Conservation (phyloP, 2,888 invertebrate genomes). For the Cenopis cana region DNA sequence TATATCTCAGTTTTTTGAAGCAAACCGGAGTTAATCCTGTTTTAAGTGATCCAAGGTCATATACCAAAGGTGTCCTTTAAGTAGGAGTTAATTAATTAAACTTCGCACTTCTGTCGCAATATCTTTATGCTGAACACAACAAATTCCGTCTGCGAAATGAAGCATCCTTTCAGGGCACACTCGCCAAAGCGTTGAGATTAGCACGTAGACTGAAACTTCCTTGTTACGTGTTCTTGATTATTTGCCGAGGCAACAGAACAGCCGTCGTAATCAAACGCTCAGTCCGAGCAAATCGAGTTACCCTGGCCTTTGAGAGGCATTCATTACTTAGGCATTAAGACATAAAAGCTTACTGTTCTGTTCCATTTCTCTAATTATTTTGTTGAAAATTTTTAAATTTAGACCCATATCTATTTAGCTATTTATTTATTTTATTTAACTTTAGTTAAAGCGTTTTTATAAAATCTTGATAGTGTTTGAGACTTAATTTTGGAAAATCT, state of each 20-base stretch:
- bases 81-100: conserved; percentile 1
- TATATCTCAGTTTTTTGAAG: background rate
- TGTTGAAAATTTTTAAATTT: conserved; percentile 50
- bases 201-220: conserved; percentile 43
- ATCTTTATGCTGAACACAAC: background rate
- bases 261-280: conserved; percentile 71
- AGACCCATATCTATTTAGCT: too few relatives aligned
- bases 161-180: conserved; percentile 31
- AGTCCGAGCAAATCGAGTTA: conserved; percentile 74
- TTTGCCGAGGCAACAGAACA: conserved; percentile 43
- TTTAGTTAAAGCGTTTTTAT: background rate
- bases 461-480: background rate
- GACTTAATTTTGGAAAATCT: background rate
- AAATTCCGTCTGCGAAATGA: conserved; percentile 25
- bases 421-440: too few relatives aligned
- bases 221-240: conserved; percentile 44
- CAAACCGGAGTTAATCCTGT: background rate
- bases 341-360: conserved; percentile 35
- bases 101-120: background rate
- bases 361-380: conserved; percentile 55
- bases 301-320: conserved; percentile 68
- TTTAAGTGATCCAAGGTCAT: background rate
- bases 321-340: conserved; percentile 45
- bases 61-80: background rate
- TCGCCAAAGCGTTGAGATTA: conserved; percentile 38